phyloP scores from a whole-genome alignment of 2,113 vertebrate genomes.

The Micromys minutus region DNA sequence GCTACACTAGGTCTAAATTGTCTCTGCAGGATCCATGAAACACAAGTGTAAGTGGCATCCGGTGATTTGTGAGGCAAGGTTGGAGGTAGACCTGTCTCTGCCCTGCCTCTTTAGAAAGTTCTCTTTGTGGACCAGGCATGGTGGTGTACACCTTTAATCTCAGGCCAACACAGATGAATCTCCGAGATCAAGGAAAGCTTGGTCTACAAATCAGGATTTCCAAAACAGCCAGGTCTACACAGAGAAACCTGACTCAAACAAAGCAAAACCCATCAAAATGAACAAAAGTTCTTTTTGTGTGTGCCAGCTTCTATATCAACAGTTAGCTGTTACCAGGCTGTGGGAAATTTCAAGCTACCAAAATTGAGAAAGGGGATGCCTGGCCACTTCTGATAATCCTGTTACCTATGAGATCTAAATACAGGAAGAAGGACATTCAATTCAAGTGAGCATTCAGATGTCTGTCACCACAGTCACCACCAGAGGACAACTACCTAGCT shows the following conservation, averaged over 20 bases:
- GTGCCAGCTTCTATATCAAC: background rate
- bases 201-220: background rate
- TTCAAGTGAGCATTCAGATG: background rate
- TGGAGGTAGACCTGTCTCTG: background rate
- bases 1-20: background rate
- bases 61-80: background rate
- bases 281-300: background rate
- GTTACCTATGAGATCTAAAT: background rate
- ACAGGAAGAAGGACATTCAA: background rate
- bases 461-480: background rate
- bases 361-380: background rate
- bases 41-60: background rate
- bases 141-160: background rate
- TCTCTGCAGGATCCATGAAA: background rate
- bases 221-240: background rate
- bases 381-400: background rate
- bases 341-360: background rate
- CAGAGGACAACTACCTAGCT: background rate
- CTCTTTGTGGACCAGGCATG: background rate
- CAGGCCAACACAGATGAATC: no score
- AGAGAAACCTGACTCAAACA: background rate
- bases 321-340: background rate
- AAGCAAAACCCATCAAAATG: background rate
- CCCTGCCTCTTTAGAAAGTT: conserved; percentile 2
- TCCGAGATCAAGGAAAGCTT: background rate